Evolutionary conservation across 2,113 vertebrate genomes (phyloP).

Genomic region (Rattus rattus): DNA sequence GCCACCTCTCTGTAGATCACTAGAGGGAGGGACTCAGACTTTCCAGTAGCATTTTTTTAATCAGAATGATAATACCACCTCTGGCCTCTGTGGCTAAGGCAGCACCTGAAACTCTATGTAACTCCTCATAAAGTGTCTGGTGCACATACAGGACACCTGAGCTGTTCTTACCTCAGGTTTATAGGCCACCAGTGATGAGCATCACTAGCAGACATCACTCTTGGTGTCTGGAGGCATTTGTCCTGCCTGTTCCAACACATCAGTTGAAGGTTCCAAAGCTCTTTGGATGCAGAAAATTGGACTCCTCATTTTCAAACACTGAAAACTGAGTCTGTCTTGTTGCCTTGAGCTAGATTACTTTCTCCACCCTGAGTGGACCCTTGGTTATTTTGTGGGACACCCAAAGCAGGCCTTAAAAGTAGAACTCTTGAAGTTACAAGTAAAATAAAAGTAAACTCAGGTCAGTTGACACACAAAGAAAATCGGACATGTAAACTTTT

Average conservation of each 20-base stretch:
- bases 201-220: not conserved
- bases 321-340: not conserved
- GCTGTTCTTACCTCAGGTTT: not conserved
- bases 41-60: not conserved
- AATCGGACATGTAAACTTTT: not conserved
- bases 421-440: not conserved
- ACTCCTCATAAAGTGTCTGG: not conserved
- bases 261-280: not conserved
- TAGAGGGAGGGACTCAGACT: not conserved
- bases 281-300: not conserved
- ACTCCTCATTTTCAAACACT: not conserved
- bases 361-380: rapidly evolving
- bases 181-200: not conserved
- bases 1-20: not conserved
- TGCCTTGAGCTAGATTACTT: not conserved
- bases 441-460: constrained; percentile 26
- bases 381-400: not conserved
- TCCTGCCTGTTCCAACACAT: not conserved
- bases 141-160: not conserved
- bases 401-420: not conserved
- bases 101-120: not conserved
- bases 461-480: not conserved
- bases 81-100: not conserved
- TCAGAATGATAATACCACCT: not conserved
- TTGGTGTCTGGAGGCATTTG: not conserved